Evolutionary conservation across 2,888 invertebrate species (phyloP).

Genomic region (Aethes cnicana): DNA sequence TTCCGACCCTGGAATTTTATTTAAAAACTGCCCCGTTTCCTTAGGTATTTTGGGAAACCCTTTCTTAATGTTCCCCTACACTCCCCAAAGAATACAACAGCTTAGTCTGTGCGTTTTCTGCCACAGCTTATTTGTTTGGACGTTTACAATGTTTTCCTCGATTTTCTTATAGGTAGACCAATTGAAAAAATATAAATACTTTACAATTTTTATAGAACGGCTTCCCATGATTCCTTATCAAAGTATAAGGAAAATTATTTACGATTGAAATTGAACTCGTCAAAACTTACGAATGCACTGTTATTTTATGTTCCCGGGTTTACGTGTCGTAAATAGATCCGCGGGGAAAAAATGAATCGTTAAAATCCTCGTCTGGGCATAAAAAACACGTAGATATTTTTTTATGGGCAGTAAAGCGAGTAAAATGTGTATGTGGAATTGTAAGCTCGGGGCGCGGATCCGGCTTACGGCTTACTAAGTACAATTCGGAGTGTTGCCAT

Average conservation of each 20-base stretch:
- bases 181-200: too few relatives aligned
- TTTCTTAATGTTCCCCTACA: too few relatives aligned
- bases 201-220: constrained; percentile 6
- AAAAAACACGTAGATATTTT: constrained; percentile 60
- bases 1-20: too few relatives aligned
- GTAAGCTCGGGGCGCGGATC: constrained; percentile 40
- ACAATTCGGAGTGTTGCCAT: constrained; percentile 36
- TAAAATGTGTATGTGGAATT: constrained; percentile 58
- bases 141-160: too few relatives aligned
- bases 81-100: too few relatives aligned
- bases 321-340: constrained; percentile 30
- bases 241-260: constrained; percentile 9
- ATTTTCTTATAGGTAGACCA: too few relatives aligned
- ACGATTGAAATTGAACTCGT: constrained; percentile 21
- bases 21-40: too few relatives aligned
- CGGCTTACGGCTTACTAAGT: constrained; percentile 35
- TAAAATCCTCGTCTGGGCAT: constrained; percentile 48
- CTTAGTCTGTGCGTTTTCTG: too few relatives aligned
- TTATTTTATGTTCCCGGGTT: constrained; percentile 27
- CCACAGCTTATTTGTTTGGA: too few relatives aligned
- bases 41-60: too few relatives aligned
- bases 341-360: constrained; percentile 45
- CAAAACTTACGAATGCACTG: constrained; percentile 20
- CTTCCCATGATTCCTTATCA: constrained; percentile 20
- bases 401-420: constrained; percentile 64